Conservation (phyloP, 2,113 vertebrate genomes). For the Astur gentilis region DNA sequence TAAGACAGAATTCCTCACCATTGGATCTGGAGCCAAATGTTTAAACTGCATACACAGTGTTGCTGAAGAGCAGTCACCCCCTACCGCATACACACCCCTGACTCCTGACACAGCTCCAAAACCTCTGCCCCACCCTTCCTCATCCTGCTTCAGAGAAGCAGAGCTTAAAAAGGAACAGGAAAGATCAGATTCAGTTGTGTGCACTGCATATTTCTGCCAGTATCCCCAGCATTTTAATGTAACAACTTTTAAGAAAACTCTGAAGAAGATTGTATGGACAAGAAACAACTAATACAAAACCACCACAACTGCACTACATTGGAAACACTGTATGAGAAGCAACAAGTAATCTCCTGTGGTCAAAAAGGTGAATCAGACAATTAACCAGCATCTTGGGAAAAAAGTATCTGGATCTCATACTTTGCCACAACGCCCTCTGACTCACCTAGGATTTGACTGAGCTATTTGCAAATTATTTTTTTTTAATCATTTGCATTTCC, state of each 20-base stretch:
- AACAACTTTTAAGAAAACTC: not conserved
- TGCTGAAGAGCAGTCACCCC: not conserved
- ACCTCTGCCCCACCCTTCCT: not conserved
- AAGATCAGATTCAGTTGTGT: not conserved
- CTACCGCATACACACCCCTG: not conserved
- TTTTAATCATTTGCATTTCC: not conserved
- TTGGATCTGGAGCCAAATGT: not conserved
- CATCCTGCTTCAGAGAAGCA: not conserved
- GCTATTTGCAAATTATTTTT: not conserved
- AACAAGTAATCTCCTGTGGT: not conserved
- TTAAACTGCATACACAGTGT: rapidly evolving
- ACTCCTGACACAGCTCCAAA: not conserved
- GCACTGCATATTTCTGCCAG: not conserved
- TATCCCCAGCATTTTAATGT: not conserved
- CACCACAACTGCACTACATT: rapidly evolving
- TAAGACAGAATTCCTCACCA: not conserved
- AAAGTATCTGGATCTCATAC: not conserved
- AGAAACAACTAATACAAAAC: not conserved
- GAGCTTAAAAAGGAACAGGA: not conserved
- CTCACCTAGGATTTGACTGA: not conserved
- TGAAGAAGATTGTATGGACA: not conserved
- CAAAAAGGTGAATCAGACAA: not conserved
- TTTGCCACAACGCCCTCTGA: not conserved
- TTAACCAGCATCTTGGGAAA: not conserved
- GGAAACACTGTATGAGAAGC: not conserved